Evolutionary conservation across 2,797 vertebrate species (phyloP), one percentile per base, ranked within the genome.

Genomic region (Hylomyscus alleni): DNA sequence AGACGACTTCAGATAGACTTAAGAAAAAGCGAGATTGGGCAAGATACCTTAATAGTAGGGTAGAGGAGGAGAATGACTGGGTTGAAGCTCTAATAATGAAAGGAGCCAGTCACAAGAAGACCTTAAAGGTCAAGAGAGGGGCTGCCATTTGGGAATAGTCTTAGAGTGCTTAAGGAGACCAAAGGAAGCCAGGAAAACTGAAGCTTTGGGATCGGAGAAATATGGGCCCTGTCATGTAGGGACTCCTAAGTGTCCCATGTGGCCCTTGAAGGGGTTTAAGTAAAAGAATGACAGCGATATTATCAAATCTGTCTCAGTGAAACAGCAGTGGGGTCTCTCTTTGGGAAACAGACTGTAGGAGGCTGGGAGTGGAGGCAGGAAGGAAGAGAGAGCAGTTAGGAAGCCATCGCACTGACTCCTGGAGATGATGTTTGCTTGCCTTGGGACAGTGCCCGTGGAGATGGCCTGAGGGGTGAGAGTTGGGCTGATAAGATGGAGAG

Each of bases 241-340:
- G 37, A 50, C 34, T 92, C 65, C 1, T 2, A 34, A 77, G n/a
- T 17, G 1, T 69, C 77, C 26, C 44, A n/a, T 4, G n/a, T 90
- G 47, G 60, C 34, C 78, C 17, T 6, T 22, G 19, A 31, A 85
- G 40, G 40, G 31, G 72, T 89, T 93, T 76, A 95, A 88, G 86
- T 73, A 82, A 78, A 19, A 60, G 44, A 80, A 83, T 2, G 37
- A 7, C 69, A 60, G 56, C 75, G 60, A 7, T 40, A 60, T 65
- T 83, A 47, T 6, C 52, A 37, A 88, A 13, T 86, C 62, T 47
- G 50, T 81, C 90, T 88, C 54, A 87, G 47, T 89, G 52, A 77
- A 91, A 92, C 82, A 47, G 73, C 52, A 69, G 37, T 50, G 84
- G 89, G 80, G n/a, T 93, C 50, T n/a, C 58, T 91, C 29, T 88